A percentile compares a stretch with the other conserved stretches of the same genome.
Evolutionary conservation across 2,797 vertebrate species (phyloP).

Genomic region (Phoxinus dragarum): DNA sequence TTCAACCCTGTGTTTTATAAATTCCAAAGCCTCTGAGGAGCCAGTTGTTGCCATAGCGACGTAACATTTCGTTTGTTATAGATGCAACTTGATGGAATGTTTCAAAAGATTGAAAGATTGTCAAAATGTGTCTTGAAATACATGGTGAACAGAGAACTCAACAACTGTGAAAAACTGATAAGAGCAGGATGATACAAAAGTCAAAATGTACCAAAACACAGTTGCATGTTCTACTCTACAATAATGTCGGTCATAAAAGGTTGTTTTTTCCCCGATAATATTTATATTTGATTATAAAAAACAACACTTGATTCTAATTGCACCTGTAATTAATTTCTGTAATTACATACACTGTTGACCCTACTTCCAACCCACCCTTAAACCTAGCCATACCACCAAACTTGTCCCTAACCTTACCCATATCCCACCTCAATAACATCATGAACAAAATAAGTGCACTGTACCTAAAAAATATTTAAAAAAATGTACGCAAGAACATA

Average conservation of each 20-base stretch:
- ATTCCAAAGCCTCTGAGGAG: constrained; percentile 12
- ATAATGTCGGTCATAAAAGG: neutral
- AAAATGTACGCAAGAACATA: neutral
- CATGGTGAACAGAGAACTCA: neutral
- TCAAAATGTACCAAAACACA: neutral
- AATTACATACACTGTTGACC: no score
- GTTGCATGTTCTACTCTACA: neutral
- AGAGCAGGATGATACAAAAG: neutral
- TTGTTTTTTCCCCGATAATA: neutral
- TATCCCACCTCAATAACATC: no score
- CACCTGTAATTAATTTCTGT: neutral
- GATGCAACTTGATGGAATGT: neutral
- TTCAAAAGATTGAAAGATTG: constrained; percentile 16
- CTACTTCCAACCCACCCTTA: no score
- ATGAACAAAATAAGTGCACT: neutral
- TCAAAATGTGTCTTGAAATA: constrained; percentile 1
- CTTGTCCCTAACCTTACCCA: no score
- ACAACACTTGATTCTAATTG: neutral
- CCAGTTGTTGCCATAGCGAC: neutral
- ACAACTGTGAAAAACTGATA: neutral
- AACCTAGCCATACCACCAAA: no score
- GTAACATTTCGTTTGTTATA: constrained; percentile 2
- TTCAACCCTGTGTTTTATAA: constrained; percentile 12
- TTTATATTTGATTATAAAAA: neutral
- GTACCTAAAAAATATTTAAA: neutral